Conservation (phyloP, 2,888 invertebrate genomes). For the Platypus cylindrus region DNA sequence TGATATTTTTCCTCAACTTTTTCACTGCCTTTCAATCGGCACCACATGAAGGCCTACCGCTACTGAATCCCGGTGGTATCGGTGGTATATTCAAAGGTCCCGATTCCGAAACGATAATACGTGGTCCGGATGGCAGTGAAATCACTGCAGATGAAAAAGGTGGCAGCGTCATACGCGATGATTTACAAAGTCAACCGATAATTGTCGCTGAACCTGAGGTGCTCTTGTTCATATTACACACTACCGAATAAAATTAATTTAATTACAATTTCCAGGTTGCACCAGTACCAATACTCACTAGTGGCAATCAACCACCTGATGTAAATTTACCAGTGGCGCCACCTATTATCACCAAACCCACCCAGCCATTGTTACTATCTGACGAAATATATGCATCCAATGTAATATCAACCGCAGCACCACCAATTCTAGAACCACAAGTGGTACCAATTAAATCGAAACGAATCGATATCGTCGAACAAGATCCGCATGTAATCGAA, state of each 20-base stretch:
- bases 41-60: conserved; percentile 18
- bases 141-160: conserved; percentile 28
- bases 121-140: conserved; percentile 32
- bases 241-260: background rate
- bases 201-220: conserved; percentile 19
- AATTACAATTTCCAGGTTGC: background rate
- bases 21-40: too few relatives aligned
- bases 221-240: background rate
- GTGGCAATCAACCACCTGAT: background rate
- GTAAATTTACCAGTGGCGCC: conserved; percentile 5
- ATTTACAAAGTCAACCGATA: conserved; percentile 17
- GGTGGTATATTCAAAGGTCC: conserved; percentile 31
- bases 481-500: conserved; percentile 22
- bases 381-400: conserved; percentile 4
- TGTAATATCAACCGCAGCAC: conserved; percentile 4
- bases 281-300: background rate
- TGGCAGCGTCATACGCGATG: conserved; percentile 20
- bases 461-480: conserved; percentile 15
- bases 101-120: conserved; percentile 30
- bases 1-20: too few relatives aligned
- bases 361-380: background rate
- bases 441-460: conserved; percentile 11
- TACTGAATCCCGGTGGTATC: conserved; percentile 27
- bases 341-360: conserved; percentile 6
- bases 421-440: conserved; percentile 16